Evolutionary conservation across 2,888 invertebrate species (phyloP).

Genomic region (Aquatica leii): DNA sequence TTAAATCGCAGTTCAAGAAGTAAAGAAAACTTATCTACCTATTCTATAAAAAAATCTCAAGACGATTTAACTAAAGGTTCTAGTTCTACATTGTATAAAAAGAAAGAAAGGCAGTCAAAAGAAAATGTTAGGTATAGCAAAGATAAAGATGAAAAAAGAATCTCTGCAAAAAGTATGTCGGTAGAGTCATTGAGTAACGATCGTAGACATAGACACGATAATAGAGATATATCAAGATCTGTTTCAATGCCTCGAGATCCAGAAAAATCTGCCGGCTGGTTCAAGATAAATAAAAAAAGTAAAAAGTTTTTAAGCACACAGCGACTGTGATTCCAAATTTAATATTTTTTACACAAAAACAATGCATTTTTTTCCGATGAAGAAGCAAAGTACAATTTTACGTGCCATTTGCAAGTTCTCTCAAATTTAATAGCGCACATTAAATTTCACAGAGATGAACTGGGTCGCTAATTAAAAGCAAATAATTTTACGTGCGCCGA

Average conservation of each 20-base stretch:
- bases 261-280: conserved; percentile 78
- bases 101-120: conserved; percentile 60
- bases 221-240: conserved; percentile 68
- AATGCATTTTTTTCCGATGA: conserved; percentile 17
- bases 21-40: conserved; percentile 53
- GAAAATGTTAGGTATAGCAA: conserved; percentile 58
- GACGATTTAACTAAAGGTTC: conserved; percentile 54
- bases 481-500: conserved; percentile 29
- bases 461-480: conserved; percentile 19
- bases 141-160: conserved; percentile 53
- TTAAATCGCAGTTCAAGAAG: conserved; percentile 61
- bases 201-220: conserved; percentile 49
- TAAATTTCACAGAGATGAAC: conserved; percentile 55
- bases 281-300: conserved; percentile 68
- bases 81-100: conserved; percentile 57
- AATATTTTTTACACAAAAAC: conserved; percentile 6
- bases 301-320: conserved; percentile 55
- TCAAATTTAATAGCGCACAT: conserved; percentile 51
- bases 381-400: conserved; percentile 41
- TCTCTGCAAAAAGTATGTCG: conserved; percentile 66
- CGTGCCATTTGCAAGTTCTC: conserved; percentile 52
- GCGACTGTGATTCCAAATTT: conserved; percentile 51
- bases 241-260: conserved; percentile 78
- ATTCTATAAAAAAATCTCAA: conserved; percentile 50
- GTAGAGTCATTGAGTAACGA: conserved; percentile 68